Evolutionary conservation across 2,888 invertebrate genomes (phyloP).

Genomic region (Chrysomela aeneicollis): DNA sequence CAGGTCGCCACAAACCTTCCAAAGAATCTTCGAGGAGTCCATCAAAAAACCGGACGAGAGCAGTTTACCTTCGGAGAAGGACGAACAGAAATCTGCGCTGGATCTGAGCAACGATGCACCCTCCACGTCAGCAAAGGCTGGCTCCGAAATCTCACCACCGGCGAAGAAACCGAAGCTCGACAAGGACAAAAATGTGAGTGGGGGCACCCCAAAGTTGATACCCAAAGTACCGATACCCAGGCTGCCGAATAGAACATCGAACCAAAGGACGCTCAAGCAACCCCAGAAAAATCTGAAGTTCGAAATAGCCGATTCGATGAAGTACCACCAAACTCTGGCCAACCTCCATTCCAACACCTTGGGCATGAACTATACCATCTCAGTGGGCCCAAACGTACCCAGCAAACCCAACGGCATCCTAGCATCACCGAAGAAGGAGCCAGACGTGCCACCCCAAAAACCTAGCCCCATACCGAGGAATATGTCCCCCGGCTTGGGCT

Average conservation of each 20-base stretch:
- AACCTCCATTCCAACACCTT: constrained; percentile 56
- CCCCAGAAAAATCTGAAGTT: constrained; percentile 27
- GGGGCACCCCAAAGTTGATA: constrained; percentile 20
- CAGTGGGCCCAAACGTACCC: constrained; percentile 44
- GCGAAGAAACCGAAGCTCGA: constrained; percentile 56
- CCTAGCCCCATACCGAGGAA: constrained; percentile 32
- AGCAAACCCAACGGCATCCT: constrained; percentile 40
- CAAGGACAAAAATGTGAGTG: constrained; percentile 40
- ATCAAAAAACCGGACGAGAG: constrained; percentile 49
- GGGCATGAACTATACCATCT: constrained; percentile 59
- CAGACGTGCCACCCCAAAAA: constrained; percentile 32
- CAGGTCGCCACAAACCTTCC: constrained; percentile 54
- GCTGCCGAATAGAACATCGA: constrained; percentile 48
- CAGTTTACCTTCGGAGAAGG: constrained; percentile 24
- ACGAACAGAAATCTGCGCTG: constrained; percentile 32
- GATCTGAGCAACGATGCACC: constrained; percentile 35
- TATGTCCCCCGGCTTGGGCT: constrained; percentile 29
- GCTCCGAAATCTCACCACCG: constrained; percentile 57
- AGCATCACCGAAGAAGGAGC: constrained; percentile 35
- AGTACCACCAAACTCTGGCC: constrained; percentile 43
- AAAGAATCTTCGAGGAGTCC: constrained; percentile 61
- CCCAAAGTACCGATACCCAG: constrained; percentile 54
- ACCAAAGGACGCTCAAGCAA: constrained; percentile 43
- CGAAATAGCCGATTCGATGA: constrained; percentile 25
- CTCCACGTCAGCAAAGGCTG: constrained; percentile 41